Evolutionary conservation across 2,113 vertebrate species (phyloP), one percentile per base, ranked within the genome.

Genomic region (Hippocampus comes): DNA sequence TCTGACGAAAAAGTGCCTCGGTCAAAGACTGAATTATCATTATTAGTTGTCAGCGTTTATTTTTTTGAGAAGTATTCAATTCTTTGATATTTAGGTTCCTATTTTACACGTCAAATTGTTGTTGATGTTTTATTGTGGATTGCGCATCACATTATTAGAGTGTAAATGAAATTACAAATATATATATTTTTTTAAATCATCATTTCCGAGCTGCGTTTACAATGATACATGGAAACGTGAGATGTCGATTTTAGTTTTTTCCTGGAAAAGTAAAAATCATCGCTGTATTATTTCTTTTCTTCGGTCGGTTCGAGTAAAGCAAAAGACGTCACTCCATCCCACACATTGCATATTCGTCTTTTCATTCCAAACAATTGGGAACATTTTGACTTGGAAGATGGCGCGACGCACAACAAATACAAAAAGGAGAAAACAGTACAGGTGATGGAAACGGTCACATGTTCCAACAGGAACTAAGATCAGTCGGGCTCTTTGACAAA

Each of bases 351-450:
- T 56, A 11, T 56, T 15, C 25, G 9, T 25, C 43, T 18, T 73
- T 76, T 49, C 27, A 51, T 20, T 11, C 56, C 57, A 79, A 73
- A 83, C 30, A 63, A 73, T 71, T 48, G 46, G 56, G n/a, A 69
- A 75, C 67, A 53, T 70, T 66, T 85, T 88, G 85, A 82, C 76
- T 85, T 57, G 53, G 65, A 78, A 78, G 67, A 72, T 59, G 63
- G 75, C 80, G 88, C 84, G 72, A 89, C 76, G 17, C 67, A n/a
- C 65, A 74, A 78, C 59, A 85, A 82, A 89, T 64, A 78, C 43
- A 77, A 23, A 73, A 79, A 20, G 34, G 25, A 8, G 68, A 70
- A 57, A 72, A 64, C 30, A 53, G 10, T n/a, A 20, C 75, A 27
- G 78, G 66, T 55, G 21, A 70, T 66, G 64, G 53, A 73, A 83